These are phyloP conservation scores for Hippoglossus stenolepis DNA, from an alignment of 2,113 vertebrate species.

Conservation along the genomic window DNA sequence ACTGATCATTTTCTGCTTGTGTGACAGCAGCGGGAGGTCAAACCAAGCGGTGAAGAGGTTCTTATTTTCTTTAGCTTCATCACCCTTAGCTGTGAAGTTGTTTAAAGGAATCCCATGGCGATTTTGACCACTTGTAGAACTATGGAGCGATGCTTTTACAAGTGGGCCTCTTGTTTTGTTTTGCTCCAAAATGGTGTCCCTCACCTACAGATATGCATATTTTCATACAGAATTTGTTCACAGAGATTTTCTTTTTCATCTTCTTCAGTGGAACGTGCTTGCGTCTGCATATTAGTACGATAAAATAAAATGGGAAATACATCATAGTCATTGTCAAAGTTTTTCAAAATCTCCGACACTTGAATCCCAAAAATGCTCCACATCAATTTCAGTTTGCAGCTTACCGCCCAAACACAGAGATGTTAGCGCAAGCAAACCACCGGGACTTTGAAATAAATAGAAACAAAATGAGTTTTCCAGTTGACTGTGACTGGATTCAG, in stretches of 20 bases:
- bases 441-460: slow-evolving; percentile 1
- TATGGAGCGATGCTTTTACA: not conserved
- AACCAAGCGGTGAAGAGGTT: slow-evolving; percentile 2
- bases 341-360: too few relatives aligned
- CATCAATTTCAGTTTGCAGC: too few relatives aligned
- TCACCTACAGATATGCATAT: too few relatives aligned
- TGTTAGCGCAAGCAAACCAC: not conserved
- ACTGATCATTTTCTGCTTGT: slow-evolving; percentile 28
- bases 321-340: too few relatives aligned
- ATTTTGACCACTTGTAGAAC: not conserved
- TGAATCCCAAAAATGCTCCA: too few relatives aligned
- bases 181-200: not conserved
- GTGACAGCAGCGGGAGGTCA: slow-evolving; percentile 39
- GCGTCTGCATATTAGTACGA: too few relatives aligned
- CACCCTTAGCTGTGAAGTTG: not conserved
- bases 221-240: too few relatives aligned
- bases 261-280: too few relatives aligned
- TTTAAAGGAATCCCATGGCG: not conserved
- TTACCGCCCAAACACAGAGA: too few relatives aligned
- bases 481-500: slow-evolving; percentile 14
- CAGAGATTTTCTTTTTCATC: too few relatives aligned
- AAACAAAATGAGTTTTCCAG: slow-evolving; percentile 1
- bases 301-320: too few relatives aligned
- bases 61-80: not conserved
- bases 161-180: not conserved